Evolutionary conservation across 2,113 vertebrate genomes (phyloP).

Genomic region (zebrafish (Danio rerio)): DNA sequence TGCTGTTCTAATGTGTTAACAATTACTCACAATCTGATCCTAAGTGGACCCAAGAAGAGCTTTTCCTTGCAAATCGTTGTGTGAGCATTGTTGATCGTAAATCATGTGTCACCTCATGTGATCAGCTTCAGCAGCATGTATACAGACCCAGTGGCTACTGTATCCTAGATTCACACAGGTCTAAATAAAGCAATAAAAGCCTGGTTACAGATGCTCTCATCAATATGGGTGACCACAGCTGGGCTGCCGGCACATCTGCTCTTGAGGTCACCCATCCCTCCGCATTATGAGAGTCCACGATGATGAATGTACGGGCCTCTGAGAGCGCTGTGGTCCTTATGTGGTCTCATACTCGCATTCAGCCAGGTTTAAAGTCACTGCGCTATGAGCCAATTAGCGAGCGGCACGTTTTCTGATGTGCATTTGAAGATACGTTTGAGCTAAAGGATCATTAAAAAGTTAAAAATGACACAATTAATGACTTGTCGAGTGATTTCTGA

Average conservation of each 20-base stretch:
- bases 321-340: constrained; percentile 61
- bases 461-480: constrained; percentile 8
- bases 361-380: constrained; percentile 50
- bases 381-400: constrained; percentile 10
- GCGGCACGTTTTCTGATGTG: constrained; percentile 26
- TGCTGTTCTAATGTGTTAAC: background rate
- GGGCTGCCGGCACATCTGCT: constrained; percentile 70
- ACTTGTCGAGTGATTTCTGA: background rate
- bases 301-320: constrained; percentile 71
- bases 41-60: background rate
- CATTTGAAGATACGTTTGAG: constrained; percentile 21
- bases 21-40: background rate
- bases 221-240: constrained; percentile 61
- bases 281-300: constrained; percentile 70
- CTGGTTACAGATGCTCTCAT: constrained; percentile 56
- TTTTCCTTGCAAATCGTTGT: no score
- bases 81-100: background rate
- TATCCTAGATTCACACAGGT: constrained; percentile 52
- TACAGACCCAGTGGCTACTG: constrained; percentile 21
- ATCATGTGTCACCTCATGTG: background rate
- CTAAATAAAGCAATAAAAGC: constrained; percentile 60
- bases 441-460: background rate
- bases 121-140: constrained; percentile 9
- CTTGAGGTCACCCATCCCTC: constrained; percentile 73
- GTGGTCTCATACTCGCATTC: constrained; percentile 62